Base-by-base conservation (phyloP, 2,797 vertebrate genomes). In the Micropoecilia bifurca region DNA sequence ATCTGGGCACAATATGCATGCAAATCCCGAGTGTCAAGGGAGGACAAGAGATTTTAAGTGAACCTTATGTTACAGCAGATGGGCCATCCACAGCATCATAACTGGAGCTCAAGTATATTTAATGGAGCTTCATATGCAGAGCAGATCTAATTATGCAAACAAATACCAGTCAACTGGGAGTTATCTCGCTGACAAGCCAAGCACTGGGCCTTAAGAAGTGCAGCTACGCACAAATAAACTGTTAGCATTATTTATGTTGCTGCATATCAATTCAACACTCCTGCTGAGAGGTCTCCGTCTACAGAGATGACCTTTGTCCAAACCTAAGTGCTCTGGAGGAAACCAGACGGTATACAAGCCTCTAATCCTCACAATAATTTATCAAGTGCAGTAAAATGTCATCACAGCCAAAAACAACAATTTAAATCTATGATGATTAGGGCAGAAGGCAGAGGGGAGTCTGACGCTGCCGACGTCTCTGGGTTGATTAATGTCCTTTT, bases 31-130 rank as follows among this genome's bases (percentile, higher is more conserved):
- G 80, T 88, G 82, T 89, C 81, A 80, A 81, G 74, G 80, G 66
- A 69, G 83, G 81, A 79, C 47, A 20, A 43, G 69, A 72, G 78
- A 80, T 71, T 76, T 81, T 83, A 86, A 85, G 78, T 63, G 79
- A 89, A 79, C 81, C 88, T 59, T 82, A 80, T 92, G 92, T 61
- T 79, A 25, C 78, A 76, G 30, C 91, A 93, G 85, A 89, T 91
- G 88, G 48, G 77, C 80, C 0, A 74, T 1, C 61, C 43, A 75
- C 80, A 80, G 61, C 88, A 82, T 85, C 85, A 80, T 33, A 86
- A 80, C 82, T 72, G 82, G 75, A 73, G 79, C 82, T 82, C 57
- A 6, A 84, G 83, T 84, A 63, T 80, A 84, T 87, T 89, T 90
- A 91, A 87, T 83, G 78, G 79, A 72, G 81, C 81, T 87, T 80